Evolutionary conservation across 2,888 invertebrate species (phyloP).

Genomic region (Didymodactylos carnosus): DNA sequence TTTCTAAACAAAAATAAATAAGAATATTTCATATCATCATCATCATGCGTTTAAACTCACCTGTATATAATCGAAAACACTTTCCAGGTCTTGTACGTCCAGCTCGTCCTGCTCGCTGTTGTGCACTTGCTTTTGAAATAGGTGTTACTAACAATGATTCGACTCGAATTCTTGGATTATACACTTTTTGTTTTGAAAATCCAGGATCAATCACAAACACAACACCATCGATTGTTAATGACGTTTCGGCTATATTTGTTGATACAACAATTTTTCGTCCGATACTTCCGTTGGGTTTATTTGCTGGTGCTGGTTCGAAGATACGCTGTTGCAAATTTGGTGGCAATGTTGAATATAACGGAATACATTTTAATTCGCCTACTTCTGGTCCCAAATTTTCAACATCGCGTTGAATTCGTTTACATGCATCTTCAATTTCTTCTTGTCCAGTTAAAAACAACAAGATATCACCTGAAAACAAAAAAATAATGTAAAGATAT

Average conservation of each 20-base stretch:
- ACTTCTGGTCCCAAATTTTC: conserved; percentile 88
- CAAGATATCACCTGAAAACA: conserved; percentile 1
- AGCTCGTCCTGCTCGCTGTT: conserved; percentile 89
- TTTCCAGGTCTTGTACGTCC: conserved; percentile 95
- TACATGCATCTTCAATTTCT: conserved; percentile 98
- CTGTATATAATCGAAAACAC: conserved; percentile 67
- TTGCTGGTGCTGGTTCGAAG: conserved; percentile 71
- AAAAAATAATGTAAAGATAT: too few species aligned
- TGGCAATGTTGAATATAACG: conserved; percentile 87
- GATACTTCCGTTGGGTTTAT: conserved; percentile 64
- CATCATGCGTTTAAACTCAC: not conserved
- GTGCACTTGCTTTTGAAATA: conserved; percentile 93
- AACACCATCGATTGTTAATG: conserved; percentile 91
- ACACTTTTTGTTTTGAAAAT: conserved; percentile 93
- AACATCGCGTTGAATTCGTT: conserved; percentile 78
- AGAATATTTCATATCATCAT: not conserved
- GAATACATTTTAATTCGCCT: conserved; percentile 91
- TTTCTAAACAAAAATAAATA: conserved; percentile 19
- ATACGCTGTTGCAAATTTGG: conserved; percentile 89
- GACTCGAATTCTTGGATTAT: conserved; percentile 69
- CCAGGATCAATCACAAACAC: conserved; percentile 99
- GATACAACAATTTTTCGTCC: conserved; percentile 85
- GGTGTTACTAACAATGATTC: conserved; percentile 92
- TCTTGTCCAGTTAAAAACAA: conserved; percentile 14
- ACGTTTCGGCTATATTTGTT: conserved; percentile 97